Conservation (phyloP, 37 sponge, comb jelly and placozoan genomes). For the Haliclona indistincta region DNA sequence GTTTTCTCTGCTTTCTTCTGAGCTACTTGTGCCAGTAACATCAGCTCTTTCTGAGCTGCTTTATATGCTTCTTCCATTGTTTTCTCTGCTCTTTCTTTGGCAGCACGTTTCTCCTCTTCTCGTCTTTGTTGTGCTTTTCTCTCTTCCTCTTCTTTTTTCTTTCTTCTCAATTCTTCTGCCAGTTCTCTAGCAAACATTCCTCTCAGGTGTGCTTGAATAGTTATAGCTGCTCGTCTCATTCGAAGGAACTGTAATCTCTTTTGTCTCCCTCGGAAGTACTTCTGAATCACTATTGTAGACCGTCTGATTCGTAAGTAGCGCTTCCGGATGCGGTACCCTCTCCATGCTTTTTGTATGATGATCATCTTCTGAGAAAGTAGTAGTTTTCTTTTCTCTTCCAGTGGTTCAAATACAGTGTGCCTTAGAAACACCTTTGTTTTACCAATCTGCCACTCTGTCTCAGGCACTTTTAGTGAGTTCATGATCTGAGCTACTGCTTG, state of each 20-base stretch:
- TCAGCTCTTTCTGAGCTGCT: constrained; percentile 84
- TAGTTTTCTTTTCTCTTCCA: constrained; percentile 74
- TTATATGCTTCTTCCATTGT: constrained; percentile 72
- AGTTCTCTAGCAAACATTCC: constrained; percentile 88
- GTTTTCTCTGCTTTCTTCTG: constrained; percentile 73
- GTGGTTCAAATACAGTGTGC: constrained; percentile 91
- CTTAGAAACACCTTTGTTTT: constrained; percentile 90
- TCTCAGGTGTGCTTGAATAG: constrained; percentile 80
- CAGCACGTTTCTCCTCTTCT: constrained; percentile 64
- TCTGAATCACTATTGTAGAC: constrained; percentile 72
- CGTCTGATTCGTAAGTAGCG: constrained; percentile 32
- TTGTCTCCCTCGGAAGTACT: constrained; percentile 65
- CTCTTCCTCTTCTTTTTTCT: constrained; percentile 68
- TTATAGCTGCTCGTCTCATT: constrained; percentile 70
- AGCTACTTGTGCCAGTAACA: constrained; percentile 84
- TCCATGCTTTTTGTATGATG: constrained; percentile 83
- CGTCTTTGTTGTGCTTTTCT: constrained; percentile 53
- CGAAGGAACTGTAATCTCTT: constrained; percentile 63
- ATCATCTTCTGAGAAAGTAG: constrained; percentile 74
- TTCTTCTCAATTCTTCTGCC: constrained; percentile 68
- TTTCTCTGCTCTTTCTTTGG: constrained; percentile 56
- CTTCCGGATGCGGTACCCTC: constrained; percentile 57
- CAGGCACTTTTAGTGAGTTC: constrained; percentile 66
- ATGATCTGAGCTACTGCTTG: constrained; percentile 75
- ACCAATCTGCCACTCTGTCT: constrained; percentile 97